Evolutionary conservation across 2,888 invertebrate genomes (phyloP), one percentile per base, ranked within the genome.

Genomic region (Sclerodermus sp.): DNA sequence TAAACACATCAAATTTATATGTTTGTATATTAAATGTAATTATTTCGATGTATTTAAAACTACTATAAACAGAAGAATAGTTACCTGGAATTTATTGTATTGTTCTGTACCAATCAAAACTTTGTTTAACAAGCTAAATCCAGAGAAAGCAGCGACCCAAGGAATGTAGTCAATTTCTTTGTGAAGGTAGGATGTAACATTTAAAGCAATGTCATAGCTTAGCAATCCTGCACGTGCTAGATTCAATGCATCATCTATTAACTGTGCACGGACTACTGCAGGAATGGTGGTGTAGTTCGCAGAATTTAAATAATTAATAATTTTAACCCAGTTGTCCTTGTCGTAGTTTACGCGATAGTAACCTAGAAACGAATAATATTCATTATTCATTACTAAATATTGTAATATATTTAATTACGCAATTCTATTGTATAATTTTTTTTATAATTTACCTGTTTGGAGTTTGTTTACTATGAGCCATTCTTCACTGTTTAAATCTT

Each of bases 211-310:
- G 4, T 65, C 59, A 53, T 79, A 79, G 36, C 69, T 61, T 3
- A 79, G 58, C 18, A 65, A 51, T 4, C 73, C 75, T 13, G 76
- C 73, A 43, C 77, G 62, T 9, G 80, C 39, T 44, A 87, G 76
- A 58, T 83, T 84, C 59, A 86, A 83, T 4, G 87, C 79, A 73
- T 94, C 93, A 62, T 90, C 89, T 0, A 93, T 76, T 4, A 87
- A 67, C 52, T 91, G 89, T 0, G 89, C 91, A 34, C 92, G 82
- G 76, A 90, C 91, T 12, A 87, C 67, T 0, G 83, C 72, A 49
- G 85, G 82, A 46, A 90, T 87, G 2, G 63, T 66, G 2, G 54
- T 45, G 44, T 81, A 79, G 54, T 81, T 79, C 6, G 82, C 77
- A 0, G 58, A 66, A 17, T 68, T 66, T 32, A 87, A 69, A 6